Base-by-base conservation (phyloP, 2,888 invertebrate species). In the Sminthurinus aureus region DNA sequence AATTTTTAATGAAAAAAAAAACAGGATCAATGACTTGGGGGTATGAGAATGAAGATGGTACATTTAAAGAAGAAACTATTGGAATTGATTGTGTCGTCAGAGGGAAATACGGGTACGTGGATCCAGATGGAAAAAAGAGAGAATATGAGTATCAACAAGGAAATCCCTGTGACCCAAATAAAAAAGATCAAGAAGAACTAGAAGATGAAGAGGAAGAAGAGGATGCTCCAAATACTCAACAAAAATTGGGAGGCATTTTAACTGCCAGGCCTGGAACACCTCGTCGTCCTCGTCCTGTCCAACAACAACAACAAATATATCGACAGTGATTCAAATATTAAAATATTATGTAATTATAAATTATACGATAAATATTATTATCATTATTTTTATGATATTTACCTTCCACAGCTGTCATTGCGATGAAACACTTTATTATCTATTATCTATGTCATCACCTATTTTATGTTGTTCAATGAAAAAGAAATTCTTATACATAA, bases 131-230 rank as follows among this genome's bases (percentile, higher is more conserved):
- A 64, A 86, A 87, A 79, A 88, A 87, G 83, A 69, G 88, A 26
- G 88, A 88, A 80, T 88, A 88, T 73, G 88, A 88, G 81, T 88
- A 88, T 79, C 88, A 87, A 84, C 84, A 85, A 22, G 88, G 88
- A 79, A 88, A 88, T 82, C 88, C 88, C 50, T 88, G 88, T 38
- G 88, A 87, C 82, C 88, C 88, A 52, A 88, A 88, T 85, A 88
- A 88, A 79, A 87, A 85, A 69, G 86, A 86, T 67, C 84, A 86
- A 38, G 38, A 38, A 38, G 38, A 38, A 38, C 38, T 38, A 51
- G 88, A 88, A 52, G 64, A 64, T 2, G 64, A 64, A n/a, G 86
- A 87, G n/a, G 79, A 83, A 73, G 51, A 67, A 20, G 76, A 76
- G 50, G 82, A 67, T 50, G 82, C 76, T 18, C 83, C 83, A 73